Conservation (phyloP, 2,113 vertebrate species). For the Chauna torquata region DNA sequence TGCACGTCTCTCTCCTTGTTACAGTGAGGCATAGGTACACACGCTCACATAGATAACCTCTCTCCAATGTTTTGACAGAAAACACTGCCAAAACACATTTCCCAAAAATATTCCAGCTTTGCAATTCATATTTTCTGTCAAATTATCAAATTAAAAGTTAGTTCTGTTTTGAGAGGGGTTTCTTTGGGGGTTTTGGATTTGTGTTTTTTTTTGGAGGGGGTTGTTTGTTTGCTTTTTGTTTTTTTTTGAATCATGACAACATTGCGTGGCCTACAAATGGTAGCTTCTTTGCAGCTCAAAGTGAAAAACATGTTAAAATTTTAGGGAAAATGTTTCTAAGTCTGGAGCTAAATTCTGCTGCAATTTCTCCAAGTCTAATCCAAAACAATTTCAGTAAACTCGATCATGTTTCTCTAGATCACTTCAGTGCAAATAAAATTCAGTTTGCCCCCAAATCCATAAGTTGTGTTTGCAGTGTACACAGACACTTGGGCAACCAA, state of each 20-base stretch:
- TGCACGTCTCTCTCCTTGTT: fast-evolving
- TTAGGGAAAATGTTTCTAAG: neutral
- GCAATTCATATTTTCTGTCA: neutral
- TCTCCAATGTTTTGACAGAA: neutral
- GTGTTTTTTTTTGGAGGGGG: neutral
- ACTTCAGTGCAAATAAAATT: neutral
- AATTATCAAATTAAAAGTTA: neutral
- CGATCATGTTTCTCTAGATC: neutral
- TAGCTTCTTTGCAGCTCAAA: neutral
- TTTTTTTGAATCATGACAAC: neutral
- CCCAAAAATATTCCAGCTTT: neutral
- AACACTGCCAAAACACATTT: neutral
- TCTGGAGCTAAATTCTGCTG: neutral
- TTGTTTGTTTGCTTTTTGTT: neutral
- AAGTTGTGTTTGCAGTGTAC: neutral
- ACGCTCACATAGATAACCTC: neutral
- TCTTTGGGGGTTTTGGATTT: neutral
- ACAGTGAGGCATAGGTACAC: neutral
- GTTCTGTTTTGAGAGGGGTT: neutral
- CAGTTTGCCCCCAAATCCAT: neutral
- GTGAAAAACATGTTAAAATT: neutral
- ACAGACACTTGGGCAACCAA: neutral
- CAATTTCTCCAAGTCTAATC: neutral
- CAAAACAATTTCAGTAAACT: neutral
- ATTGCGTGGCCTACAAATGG: neutral